Conservation (phyloP, 2,888 invertebrate genomes). For the Phragmatobia fuliginosa region DNA sequence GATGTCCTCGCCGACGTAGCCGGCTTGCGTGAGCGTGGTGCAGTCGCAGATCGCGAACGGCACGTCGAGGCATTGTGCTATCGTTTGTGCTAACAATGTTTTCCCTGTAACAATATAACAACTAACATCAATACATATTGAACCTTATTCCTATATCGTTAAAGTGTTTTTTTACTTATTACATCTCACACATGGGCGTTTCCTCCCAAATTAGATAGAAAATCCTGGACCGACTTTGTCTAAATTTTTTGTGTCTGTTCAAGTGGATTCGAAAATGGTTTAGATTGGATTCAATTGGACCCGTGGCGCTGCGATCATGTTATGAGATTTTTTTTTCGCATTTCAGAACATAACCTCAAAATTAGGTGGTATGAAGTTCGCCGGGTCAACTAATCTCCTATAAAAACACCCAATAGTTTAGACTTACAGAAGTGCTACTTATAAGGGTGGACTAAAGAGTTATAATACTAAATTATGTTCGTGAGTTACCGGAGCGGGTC, state of each 20-base stretch:
- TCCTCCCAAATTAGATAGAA: neutral
- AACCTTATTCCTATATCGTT: neutral
- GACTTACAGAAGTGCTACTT: too few species aligned
- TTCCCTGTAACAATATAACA: slow-evolving; percentile 88
- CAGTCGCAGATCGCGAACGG: slow-evolving; percentile 99
- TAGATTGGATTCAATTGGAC: too few species aligned
- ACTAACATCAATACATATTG: neutral
- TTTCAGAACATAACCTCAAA: too few species aligned
- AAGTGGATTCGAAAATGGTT: too few species aligned
- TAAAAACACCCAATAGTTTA: too few species aligned
- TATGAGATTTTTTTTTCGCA: too few species aligned
- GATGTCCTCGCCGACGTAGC: slow-evolving; percentile 99
- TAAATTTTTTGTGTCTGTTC: too few species aligned
- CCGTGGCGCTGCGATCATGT: too few species aligned
- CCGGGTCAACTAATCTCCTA: too few species aligned
- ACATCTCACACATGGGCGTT: neutral
- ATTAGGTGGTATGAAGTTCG: too few species aligned
- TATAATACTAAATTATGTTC: neutral
- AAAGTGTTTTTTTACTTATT: neutral
- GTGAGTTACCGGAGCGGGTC: neutral
- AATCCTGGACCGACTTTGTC: too few species aligned
- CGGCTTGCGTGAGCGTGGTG: slow-evolving; percentile 97
- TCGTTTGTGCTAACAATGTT: slow-evolving; percentile 98
- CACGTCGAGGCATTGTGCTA: slow-evolving; percentile 98
- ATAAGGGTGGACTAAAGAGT: neutral